Conservation (phyloP, 2,797 vertebrate genomes). For the Todus mexicanus region DNA sequence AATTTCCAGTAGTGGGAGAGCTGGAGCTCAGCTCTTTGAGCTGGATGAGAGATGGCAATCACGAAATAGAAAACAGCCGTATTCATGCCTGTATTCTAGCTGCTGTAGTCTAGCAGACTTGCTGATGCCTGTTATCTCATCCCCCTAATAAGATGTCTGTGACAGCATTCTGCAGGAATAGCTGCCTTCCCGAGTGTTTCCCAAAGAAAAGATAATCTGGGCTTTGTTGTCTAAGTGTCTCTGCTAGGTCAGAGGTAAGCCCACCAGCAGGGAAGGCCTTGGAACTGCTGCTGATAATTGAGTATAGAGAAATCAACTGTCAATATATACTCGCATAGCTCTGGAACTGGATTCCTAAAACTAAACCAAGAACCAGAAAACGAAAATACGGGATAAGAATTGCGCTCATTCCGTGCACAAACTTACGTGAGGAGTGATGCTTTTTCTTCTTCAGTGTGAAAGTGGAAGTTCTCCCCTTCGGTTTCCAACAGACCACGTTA, state of each 20-base stretch:
- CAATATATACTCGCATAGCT: neutral
- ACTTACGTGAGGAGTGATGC: neutral
- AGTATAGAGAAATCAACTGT: neutral
- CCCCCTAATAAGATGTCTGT: neutral
- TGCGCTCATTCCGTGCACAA: neutral
- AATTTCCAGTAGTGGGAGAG: neutral
- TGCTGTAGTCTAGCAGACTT: neutral
- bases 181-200: neutral
- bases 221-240: neutral
- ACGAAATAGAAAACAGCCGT: neutral
- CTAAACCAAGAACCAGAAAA: neutral
- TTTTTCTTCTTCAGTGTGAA: neutral
- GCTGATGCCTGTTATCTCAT: neutral
- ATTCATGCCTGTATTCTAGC: neutral
- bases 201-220: neutral
- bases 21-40: neutral
- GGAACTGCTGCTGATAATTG: neutral
- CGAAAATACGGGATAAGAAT: neutral
- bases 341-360: neutral
- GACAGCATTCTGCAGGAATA: neutral
- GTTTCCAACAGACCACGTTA: neutral
- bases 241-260: neutral
- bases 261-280: neutral
- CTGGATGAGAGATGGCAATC: neutral
- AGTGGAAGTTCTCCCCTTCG: neutral